Conservation (phyloP, 2,113 vertebrate genomes). For the Cyphomyrus plagiostoma region DNA sequence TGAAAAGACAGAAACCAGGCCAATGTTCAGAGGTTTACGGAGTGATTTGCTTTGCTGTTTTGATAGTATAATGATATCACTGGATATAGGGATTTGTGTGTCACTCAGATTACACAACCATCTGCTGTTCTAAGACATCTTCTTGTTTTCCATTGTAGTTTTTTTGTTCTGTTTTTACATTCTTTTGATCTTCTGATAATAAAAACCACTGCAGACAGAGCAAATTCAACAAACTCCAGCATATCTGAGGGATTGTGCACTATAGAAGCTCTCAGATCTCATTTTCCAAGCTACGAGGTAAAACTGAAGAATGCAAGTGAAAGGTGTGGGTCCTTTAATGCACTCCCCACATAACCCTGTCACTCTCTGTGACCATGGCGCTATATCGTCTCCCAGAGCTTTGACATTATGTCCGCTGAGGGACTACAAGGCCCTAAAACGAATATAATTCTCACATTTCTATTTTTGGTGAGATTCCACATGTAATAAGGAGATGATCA, state of each 20-base stretch:
- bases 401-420: background rate
- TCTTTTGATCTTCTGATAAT: constrained; percentile 22
- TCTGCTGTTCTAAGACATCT: constrained; percentile 25
- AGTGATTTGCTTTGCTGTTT: background rate
- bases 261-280: background rate
- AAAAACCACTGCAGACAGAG: constrained; percentile 19
- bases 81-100: background rate
- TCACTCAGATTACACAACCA: constrained; percentile 12
- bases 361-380: background rate
- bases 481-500: background rate
- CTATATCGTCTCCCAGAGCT: background rate
- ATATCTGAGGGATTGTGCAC: constrained; percentile 14
- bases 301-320: background rate
- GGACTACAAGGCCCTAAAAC: background rate
- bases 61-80: background rate
- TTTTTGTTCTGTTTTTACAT: constrained; percentile 16
- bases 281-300: background rate
- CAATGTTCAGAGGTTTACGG: background rate
- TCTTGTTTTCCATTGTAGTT: constrained; percentile 21
- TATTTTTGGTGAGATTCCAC: background rate
- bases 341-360: background rate
- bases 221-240: constrained; percentile 14
- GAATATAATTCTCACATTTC: background rate
- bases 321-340: constrained; percentile 1
- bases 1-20: background rate